Evolutionary conservation across 2,888 invertebrate species (phyloP), one percentile per base, ranked within the genome.

Genomic region (Onchidella celtica): DNA sequence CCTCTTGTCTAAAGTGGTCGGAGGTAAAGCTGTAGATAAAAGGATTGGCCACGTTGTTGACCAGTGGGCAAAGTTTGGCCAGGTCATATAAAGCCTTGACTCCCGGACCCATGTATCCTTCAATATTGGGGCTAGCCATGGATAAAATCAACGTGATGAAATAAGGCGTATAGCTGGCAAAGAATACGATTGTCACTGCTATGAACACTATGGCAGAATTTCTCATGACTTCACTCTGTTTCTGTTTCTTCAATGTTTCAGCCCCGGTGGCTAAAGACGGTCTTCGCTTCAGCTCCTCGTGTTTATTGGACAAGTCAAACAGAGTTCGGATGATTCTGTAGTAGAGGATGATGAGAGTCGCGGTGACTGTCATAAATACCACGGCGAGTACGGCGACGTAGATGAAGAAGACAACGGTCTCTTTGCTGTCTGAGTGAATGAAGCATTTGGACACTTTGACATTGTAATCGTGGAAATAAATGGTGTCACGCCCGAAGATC

Each of bases 1-100:
- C 63, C 81, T 84, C 88, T 9, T 74, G 66, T 34, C 90, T 76
- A 83, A 91, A 91, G 57, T 86, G 86, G 27, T 86, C 85, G 72
- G 89, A 89, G 63, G 88, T 88, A 76, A 90, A 87, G 75, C 90
- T 89, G 82, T 91, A 91, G 74, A 91, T 90, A 68, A 90, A 81
- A 0, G 91, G 91, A 79, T 91, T 91, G 21, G 90, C 82, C 6
- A 89, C 87, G 80, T 88, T 88, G 81, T 89, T 90, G 9, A 89
- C 75, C 40, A 88, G 70, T 38, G 89, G 89, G 9, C 86, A 87
- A 17, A 87, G 73, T 32, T 88, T 83, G 34, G 89, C 87, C 66
- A 89, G 81, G 79, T 90, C 89, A 65, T 86, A 88, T 34, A 85
- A 61, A 38, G 87, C 87, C 72, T 88, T 88, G 2, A 82, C 85